These are phyloP conservation scores for Sebastiscus tertius DNA, from an alignment of 2,797 vertebrate species.

Conservation along the genomic window DNA sequence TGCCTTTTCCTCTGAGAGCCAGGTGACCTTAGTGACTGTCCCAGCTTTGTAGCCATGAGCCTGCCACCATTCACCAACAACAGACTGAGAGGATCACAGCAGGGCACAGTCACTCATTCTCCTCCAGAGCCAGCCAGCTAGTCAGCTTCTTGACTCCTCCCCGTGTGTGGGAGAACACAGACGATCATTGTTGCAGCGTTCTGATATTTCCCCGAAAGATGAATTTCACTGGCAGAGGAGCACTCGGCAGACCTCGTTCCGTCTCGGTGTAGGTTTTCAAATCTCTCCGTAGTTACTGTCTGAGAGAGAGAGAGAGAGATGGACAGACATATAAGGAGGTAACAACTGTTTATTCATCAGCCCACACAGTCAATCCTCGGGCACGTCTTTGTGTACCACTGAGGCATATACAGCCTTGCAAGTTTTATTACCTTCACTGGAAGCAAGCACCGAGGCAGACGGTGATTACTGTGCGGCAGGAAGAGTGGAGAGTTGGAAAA, in stretches of 20 bases:
- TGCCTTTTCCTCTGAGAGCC: constrained; percentile 49
- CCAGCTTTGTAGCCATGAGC: constrained; percentile 52
- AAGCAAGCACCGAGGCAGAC: constrained; percentile 48
- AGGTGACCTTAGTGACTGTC: constrained; percentile 62
- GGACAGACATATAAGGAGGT: constrained; percentile 51
- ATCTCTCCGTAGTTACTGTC: constrained; percentile 53
- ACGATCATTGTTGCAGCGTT: constrained; percentile 61
- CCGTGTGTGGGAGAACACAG: constrained; percentile 63
- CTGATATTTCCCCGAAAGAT: constrained; percentile 60
- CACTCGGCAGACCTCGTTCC: constrained; percentile 38
- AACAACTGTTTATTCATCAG: constrained; percentile 69
- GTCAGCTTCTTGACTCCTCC: constrained; percentile 52
- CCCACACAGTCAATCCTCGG: constrained; percentile 67
- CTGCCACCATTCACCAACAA: constrained; percentile 49
- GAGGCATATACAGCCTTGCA: constrained; percentile 52
- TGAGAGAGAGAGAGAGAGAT: constrained; percentile 33
- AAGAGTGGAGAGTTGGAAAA: constrained; percentile 18
- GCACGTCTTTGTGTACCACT: constrained; percentile 54
- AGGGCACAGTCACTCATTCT: constrained; percentile 40
- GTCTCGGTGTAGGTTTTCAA: constrained; percentile 47
- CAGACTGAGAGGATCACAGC: constrained; percentile 59
- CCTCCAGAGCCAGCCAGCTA: constrained; percentile 43
- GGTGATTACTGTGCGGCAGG: constrained; percentile 32
- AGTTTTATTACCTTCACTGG: constrained; percentile 65
- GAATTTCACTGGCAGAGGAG: constrained; percentile 33